Base-by-base conservation (phyloP, 2,113 vertebrate genomes). In the Corythornis vintsioides region DNA sequence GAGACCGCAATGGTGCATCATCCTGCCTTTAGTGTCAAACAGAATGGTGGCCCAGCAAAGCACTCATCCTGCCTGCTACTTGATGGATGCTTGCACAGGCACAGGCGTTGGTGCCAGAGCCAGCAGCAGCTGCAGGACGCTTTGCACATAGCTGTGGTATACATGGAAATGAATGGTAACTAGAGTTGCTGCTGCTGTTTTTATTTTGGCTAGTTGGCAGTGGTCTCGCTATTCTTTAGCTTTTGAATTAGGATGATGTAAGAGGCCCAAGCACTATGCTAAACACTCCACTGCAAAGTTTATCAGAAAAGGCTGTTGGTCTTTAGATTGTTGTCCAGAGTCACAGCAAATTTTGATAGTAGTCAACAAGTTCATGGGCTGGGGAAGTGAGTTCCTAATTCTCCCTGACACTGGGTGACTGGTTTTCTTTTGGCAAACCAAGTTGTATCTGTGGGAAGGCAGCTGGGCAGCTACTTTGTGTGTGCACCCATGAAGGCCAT, bases 191-290 rank as follows among this genome's bases (percentile, higher is more conserved):
- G 64, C 86, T 92, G 92, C 74, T 92, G 92, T 25, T 92, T 95
- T 93, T 83, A 89, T 89, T 94, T 95, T 89, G 92, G 52, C 64
- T 80, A 38, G 33, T 60, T 96, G 91, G 89, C 94, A 96, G 84
- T 64, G 19, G 2, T 50, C 60, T 92, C 3, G 2, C 91, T 94
- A 94, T 93, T 96, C 95, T 96, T 94, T 76, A 89, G 59, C 52
- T 94, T 92, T 79, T 96, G 92, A 95, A 92, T 96, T 89, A 93
- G 69, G 53, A 13, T 96, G 92, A 93, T 86, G 82, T 94, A 95
- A 96, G 85, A 95, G 67, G 64, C 11, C 47, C 52, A 29, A 65
- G 55, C 3, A 0, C 86, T 90, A 43, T 24, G 84, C 81, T 96
- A 83, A 94, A 73, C 17, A 15, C 88, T 66, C 33, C 42, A 5